Evolutionary conservation across 1,140 invertebrate genomes (phyloP), one percentile per base, ranked within the genome.

Genomic region (Spodoptera litura): DNA sequence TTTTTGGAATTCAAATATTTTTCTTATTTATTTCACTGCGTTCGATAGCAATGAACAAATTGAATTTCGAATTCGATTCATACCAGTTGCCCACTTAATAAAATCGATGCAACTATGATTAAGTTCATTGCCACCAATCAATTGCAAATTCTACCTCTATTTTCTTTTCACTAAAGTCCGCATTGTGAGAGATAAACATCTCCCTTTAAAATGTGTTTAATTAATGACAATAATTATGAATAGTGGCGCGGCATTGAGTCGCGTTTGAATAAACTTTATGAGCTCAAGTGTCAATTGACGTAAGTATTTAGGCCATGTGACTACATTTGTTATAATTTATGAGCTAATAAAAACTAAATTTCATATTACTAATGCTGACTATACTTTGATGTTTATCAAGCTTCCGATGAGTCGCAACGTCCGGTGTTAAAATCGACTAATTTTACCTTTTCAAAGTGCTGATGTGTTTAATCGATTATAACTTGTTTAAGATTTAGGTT

Each of bases 201-300:
- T 61, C 12, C 20, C 38, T 49, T 74, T 74, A n/a, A 75, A 75
- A 55, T 64, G 27, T 62, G 10, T 20, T 62, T 77, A 77, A 77
- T 77, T 77, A 77, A 77, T 68, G 53, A 58, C 62, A 68, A 77
- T 68, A 68, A 82, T 80, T 84, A 82, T 80, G 78, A 80, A 70
- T 74, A 76, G 75, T 64, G 55, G 80, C 12, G 44, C 74, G 80
- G 73, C 83, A 84, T 82, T 84, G 78, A 53, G 56, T 68, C 59
- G 71, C 49, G 64, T 74, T 51, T 78, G 76, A 81, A 82, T 79
- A 81, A 77, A 82, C 80, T 84, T 84, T 74, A 83, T 78, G 78
- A 62, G 78, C 78, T 84, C 83, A 78, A 80, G 79, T 84, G 82
- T 87, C 85, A 87, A 85, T 87, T 87, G 84, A 75, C 62, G 64